Conservation (phyloP, 2,888 invertebrate genomes). For the Synanthedon tipuliformis region DNA sequence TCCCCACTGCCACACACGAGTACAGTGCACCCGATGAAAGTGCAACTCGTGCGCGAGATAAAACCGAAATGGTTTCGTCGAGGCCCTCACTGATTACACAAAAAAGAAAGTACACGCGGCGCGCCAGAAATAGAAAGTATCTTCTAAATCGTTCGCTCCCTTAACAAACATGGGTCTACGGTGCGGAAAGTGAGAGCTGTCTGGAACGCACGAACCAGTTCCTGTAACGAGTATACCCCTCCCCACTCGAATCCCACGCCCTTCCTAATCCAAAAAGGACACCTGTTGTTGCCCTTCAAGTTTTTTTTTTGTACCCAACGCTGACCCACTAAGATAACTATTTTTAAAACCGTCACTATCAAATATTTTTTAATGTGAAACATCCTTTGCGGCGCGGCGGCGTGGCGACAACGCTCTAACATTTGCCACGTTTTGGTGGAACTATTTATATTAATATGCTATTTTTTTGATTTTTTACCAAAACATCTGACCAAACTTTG, state of each 20-base stretch:
- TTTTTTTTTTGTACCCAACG: background rate
- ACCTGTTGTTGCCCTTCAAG: background rate
- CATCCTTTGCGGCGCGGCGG: too few species aligned
- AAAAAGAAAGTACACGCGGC: conserved; percentile 66
- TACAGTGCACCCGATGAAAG: conserved; percentile 16
- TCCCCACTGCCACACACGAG: conserved; percentile 21
- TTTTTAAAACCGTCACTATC: background rate
- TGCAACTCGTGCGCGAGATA: conserved; percentile 28
- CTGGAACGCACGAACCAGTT: conserved; percentile 52
- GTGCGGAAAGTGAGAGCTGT: conserved; percentile 63
- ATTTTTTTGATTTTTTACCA: too few species aligned
- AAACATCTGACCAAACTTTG: too few species aligned
- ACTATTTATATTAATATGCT: too few species aligned
- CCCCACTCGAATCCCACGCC: conserved; percentile 10
- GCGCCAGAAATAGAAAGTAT: conserved; percentile 67
- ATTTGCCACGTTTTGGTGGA: too few species aligned
- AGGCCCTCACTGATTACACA: conserved; percentile 35
- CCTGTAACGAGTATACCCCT: conserved; percentile 17
- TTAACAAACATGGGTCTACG: conserved; percentile 55
- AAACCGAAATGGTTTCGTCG: conserved; percentile 30
- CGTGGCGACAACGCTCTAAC: too few species aligned
- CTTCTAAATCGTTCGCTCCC: conserved; percentile 50
- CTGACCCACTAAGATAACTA: background rate
- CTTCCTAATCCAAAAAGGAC: conserved; percentile 2
- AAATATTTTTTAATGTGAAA: too few species aligned